A percentile compares a stretch with the other conserved stretches of the same genome.
These are phyloP conservation scores for Diarsia mendica DNA, from an alignment of 2,888 invertebrate genomes.

Conservation along the genomic window DNA sequence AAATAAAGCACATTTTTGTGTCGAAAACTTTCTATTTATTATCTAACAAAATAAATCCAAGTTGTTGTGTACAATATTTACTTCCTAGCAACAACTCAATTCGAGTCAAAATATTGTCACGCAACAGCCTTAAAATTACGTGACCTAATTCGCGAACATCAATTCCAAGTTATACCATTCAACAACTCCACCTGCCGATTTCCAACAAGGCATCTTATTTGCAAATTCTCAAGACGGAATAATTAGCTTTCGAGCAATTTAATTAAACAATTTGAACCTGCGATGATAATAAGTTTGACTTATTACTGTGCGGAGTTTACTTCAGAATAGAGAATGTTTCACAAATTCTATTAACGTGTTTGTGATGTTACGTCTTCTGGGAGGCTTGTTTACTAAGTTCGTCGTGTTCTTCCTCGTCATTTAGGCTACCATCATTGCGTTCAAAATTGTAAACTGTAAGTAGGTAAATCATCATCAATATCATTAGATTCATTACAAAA, in stretches of 20 bases:
- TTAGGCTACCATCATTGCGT: background rate
- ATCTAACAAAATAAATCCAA: constrained; percentile 22
- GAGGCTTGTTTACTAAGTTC: constrained; percentile 16
- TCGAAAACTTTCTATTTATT: background rate
- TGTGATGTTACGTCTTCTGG: constrained; percentile 12
- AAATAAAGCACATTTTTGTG: background rate
- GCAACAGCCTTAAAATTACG: constrained; percentile 18
- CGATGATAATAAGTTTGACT: constrained; percentile 64
- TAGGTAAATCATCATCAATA: background rate
- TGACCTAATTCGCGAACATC: constrained; percentile 47
- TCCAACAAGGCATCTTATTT: constrained; percentile 56
- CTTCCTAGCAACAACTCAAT: background rate
- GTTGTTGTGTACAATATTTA: background rate
- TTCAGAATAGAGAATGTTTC: constrained; percentile 48
- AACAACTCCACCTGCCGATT: constrained; percentile 57
- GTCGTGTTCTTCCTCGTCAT: background rate
- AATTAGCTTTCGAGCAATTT: constrained; percentile 68
- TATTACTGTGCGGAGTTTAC: constrained; percentile 47
- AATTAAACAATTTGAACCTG: constrained; percentile 68
- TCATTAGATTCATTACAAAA: background rate
- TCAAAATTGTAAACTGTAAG: background rate
- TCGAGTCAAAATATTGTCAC: constrained; percentile 14
- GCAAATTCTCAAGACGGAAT: constrained; percentile 65
- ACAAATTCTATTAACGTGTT: constrained; percentile 43
- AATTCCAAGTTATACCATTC: constrained; percentile 52